phyloP scores from a whole-genome alignment of 2,888 invertebrate genomes.

The Heliconius erato region DNA sequence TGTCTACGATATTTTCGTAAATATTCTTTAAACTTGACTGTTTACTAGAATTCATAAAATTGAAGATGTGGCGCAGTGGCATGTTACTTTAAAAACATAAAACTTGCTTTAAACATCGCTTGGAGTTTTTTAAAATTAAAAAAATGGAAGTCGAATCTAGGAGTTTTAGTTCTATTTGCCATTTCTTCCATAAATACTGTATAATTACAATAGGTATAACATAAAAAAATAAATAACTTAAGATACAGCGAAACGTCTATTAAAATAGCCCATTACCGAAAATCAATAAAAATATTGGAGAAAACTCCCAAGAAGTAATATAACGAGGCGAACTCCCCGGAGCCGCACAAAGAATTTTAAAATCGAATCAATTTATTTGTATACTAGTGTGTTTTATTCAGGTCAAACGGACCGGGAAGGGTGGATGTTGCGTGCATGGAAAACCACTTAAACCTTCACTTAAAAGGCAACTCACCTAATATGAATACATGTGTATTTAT shows the following conservation, averaged over 20 bases:
- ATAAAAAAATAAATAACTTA: not conserved
- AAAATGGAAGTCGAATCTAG: too few species aligned
- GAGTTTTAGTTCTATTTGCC: too few species aligned
- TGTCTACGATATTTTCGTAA: conserved; percentile 13
- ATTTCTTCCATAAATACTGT: too few species aligned
- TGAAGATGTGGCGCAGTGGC: not conserved
- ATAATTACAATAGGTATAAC: not conserved
- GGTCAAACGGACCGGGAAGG: conserved; percentile 34
- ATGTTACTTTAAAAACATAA: too few species aligned
- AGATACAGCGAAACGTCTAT: not conserved
- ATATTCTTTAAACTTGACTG: not conserved
- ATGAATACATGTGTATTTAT: not conserved
- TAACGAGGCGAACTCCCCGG: not conserved
- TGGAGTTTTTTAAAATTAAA: too few species aligned
- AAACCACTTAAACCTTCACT: conserved; percentile 47
- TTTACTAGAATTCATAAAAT: not conserved
- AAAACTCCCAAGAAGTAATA: conserved; percentile 2
- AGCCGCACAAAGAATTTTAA: conserved; percentile 19
- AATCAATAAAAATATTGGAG: not conserved
- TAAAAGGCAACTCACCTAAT: conserved; percentile 7
- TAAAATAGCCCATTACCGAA: not conserved
- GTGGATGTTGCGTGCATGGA: conserved; percentile 48
- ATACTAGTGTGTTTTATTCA: conserved; percentile 40
- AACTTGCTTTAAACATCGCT: too few species aligned
- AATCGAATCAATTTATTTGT: conserved; percentile 46